Percentiles rank a stretch among this genome's conserved stretches.
These are phyloP conservation scores for Acestrorhynchus altus DNA, from an alignment of 2,797 vertebrate species.

Conservation along the genomic window DNA sequence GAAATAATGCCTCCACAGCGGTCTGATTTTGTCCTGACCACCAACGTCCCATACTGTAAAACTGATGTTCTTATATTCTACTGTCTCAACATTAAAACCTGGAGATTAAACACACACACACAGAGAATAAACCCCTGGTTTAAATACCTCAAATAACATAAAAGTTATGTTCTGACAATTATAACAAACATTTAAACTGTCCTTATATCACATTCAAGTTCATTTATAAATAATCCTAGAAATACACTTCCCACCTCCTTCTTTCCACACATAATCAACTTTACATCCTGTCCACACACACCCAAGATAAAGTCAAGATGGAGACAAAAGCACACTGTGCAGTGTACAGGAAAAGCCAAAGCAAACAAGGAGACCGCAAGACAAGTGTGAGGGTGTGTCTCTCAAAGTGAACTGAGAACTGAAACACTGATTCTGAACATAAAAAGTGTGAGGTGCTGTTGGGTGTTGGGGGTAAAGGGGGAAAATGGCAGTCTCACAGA, in stretches of 20 bases:
- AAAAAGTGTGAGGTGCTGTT: no score
- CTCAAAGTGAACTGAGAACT: background rate
- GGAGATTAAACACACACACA: constrained; percentile 9
- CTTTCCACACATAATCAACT: background rate
- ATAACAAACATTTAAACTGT: background rate
- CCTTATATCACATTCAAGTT: background rate
- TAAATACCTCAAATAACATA: background rate
- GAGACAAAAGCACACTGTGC: constrained; percentile 18
- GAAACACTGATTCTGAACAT: background rate
- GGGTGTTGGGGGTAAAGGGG: no score
- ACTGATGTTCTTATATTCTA: constrained; percentile 93
- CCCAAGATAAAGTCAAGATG: background rate
- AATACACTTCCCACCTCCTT: background rate
- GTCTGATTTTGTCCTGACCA: constrained; percentile 89
- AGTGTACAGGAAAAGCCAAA: constrained; percentile 14
- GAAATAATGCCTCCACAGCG: constrained; percentile 90
- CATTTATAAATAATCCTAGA: background rate
- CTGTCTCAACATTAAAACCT: constrained; percentile 90
- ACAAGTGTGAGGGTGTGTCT: background rate
- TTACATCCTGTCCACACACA: constrained; percentile 7
- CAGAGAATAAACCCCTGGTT: background rate
- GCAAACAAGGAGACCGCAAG: background rate
- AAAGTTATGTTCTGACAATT: no score
- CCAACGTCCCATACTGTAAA: constrained; percentile 91
- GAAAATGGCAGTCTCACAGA: no score